Base-by-base conservation (phyloP, 2,797 vertebrate genomes). In the Silurus aristotelis region DNA sequence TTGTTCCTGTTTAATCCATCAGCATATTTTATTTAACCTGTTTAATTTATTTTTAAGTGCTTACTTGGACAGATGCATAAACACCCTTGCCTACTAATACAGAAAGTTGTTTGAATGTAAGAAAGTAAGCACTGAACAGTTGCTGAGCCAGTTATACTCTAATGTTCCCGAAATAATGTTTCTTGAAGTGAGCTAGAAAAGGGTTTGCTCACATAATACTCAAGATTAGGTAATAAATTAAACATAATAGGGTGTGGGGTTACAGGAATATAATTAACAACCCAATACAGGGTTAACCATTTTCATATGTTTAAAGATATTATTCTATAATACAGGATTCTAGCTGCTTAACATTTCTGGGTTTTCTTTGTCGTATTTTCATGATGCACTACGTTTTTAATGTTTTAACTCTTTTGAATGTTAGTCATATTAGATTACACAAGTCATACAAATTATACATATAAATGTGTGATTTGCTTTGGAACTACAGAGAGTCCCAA, bases 11-110 rank as follows among this genome's bases (percentile, higher is more conserved):
- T 58, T 78, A 78, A 43, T 43, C 31, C 58, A 14, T 46, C 77
- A 63, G 77, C n/a, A 63, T 48, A 79, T 25, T 64, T 63, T n/a
- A 64, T 63, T 79, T 63, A 79, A 46, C 46, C 13, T 63, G 22
- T 63, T 79, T 64, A 25, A n/a, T 61, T 78, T 7, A 7, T 15
- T 64, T 79, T 79, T 48, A 46, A 79, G 38, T 14, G 60, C 60
- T 79, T 58, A 48, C 77, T 15, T 79, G 58, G 58, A 79, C 20
- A 61, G 63, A 61, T 15, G 20, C 20, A 63, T n/a, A n/a, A 79
- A 63, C 58, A 63, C 17, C 31, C 31, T 79, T 15, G 9, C 19
- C 13, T 61, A 43, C 76, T 61, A 43, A 43, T 43, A 14, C 14
- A 14, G 15, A 14, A 60, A 31, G 56, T 43, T 61, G 22, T 43